Percentiles rank a stretch among this genome's conserved stretches.
phyloP scores from a whole-genome alignment of 1,140 invertebrate genomes.

The Plectrocnemia conspersa region DNA sequence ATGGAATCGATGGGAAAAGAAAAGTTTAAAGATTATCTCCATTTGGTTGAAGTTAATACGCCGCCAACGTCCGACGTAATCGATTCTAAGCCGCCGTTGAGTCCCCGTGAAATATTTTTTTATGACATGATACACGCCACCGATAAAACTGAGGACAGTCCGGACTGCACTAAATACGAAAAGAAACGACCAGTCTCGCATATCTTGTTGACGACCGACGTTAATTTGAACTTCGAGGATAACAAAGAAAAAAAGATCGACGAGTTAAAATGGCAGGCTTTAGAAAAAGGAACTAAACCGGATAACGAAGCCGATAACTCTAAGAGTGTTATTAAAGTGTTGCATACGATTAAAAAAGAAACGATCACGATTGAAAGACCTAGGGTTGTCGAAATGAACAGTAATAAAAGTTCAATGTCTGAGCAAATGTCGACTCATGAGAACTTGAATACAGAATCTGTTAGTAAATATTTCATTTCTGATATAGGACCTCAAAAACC shows the following conservation, averaged over 20 bases:
- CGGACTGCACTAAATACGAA: slow-evolving; percentile 24
- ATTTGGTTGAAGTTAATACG: slow-evolving; percentile 32
- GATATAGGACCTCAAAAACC: slow-evolving; percentile 16
- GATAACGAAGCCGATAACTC: neutral
- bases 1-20: slow-evolving; percentile 32
- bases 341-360: slow-evolving; percentile 27
- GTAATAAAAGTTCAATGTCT: slow-evolving; percentile 13
- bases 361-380: no score
- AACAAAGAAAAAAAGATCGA: slow-evolving; percentile 21
- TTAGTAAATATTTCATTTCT: slow-evolving; percentile 29
- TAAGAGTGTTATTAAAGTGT: slow-evolving; percentile 16
- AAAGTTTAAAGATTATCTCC: slow-evolving; percentile 30
- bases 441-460: slow-evolving; percentile 26
- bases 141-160: slow-evolving; percentile 28
- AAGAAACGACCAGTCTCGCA: slow-evolving; percentile 31
- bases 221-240: slow-evolving; percentile 25
- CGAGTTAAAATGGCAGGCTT: slow-evolving; percentile 15
- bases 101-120: slow-evolving; percentile 34
- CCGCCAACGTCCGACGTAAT: slow-evolving; percentile 21
- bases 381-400: slow-evolving; percentile 12
- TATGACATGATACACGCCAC: slow-evolving; percentile 33
- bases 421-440: slow-evolving; percentile 27
- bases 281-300: slow-evolving; percentile 13
- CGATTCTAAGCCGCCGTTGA: slow-evolving; percentile 25
- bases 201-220: slow-evolving; percentile 27